phyloP scores from a whole-genome alignment of 2,113 vertebrate species.

The Morone chrysops region DNA sequence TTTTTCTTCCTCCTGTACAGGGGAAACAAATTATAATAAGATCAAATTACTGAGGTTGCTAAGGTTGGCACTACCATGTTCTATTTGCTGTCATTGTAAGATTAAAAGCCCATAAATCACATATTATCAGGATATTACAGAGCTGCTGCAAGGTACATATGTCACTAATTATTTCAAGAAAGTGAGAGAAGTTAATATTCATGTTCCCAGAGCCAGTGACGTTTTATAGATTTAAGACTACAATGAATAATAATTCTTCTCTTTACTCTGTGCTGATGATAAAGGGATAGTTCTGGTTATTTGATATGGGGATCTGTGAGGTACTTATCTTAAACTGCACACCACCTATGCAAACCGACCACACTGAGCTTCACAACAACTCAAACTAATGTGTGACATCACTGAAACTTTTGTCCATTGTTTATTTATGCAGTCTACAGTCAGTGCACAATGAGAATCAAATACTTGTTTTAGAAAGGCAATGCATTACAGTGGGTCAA shows the following conservation, averaged over 20 bases:
- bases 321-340: no score
- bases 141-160: not conserved
- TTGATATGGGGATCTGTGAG: no score
- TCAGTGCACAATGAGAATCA: not conserved
- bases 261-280: not conserved
- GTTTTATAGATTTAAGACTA: not conserved
- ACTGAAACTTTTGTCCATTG: no score
- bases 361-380: no score
- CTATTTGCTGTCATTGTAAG: not conserved
- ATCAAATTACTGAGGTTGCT: not conserved
- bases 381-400: no score
- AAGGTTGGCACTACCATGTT: not conserved
- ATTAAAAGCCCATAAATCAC: not conserved
- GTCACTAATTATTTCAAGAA: not conserved
- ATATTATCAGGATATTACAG: not conserved
- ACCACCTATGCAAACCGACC: no score
- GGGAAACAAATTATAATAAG: not conserved
- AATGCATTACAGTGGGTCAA: not conserved
- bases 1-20: slow-evolving; percentile 93
- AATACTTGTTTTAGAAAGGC: not conserved
- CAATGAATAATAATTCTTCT: not conserved
- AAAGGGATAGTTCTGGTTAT: no score
- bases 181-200: not conserved
- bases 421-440: no score
- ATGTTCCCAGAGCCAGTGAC: not conserved